Percentiles rank a stretch among this genome's conserved stretches.
Conservation (phyloP, 1,140 invertebrate species). For the Drosophila melanogaster region Release_6_plus_ISO1_MT NT_037436.4:15818001-15818500, state of each 20-base stretch:
- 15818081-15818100: background rate
- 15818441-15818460: too few species aligned
- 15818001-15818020: background rate
- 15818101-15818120: background rate
- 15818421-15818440: too few species aligned
- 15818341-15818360: too few species aligned
- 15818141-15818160: slow-evolving; percentile 1
- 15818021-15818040: slow-evolving; percentile 3
- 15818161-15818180: slow-evolving; percentile 5
- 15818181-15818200: slow-evolving; percentile 1
- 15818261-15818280: slow-evolving; percentile 24
- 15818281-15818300: slow-evolving; percentile 1
- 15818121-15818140: background rate
- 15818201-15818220: background rate
- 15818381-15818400: too few species aligned
- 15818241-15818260: background rate
- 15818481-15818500: too few species aligned
- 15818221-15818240: background rate
- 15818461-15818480: too few species aligned
- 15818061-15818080: background rate
- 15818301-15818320: slow-evolving; percentile 13
- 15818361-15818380: too few species aligned
- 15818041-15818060: slow-evolving; percentile 4
- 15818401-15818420: too few species aligned
- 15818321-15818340: too few species aligned